Base-by-base conservation (phyloP, 2,113 vertebrate species). In the Alethe diademata region DNA sequence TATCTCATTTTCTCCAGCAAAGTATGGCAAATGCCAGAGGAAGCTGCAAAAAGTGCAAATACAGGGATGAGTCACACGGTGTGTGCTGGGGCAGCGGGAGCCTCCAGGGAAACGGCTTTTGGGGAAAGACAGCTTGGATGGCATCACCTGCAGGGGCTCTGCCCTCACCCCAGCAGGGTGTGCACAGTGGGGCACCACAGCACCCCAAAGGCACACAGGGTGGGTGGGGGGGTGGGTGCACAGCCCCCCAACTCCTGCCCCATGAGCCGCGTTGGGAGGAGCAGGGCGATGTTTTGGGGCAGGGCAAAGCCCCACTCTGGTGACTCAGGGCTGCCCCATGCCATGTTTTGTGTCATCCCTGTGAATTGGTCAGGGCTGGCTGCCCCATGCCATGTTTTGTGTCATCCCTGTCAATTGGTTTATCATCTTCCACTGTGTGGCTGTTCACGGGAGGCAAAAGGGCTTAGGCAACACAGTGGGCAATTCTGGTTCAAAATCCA, bases 241-340 rank as follows among this genome's bases (percentile, higher is more conserved):
- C 33, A 19, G 5, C 26, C 45, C 45, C 42, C 12, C 42, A 57
- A 3, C 26, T 16, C 0, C 0, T 15, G 66, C 6, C 26, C 25
- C 56, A 3, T 0, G 1, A 6, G 5, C 35, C 0, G 0, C 3
- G 3, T 0, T 2, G 4, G n/a, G 38, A 81, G 19, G 56, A 81
- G 79, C 0, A 3, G 35, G 51, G 78, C 13, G 9, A 42, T 4
- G 33, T 23, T 78, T 45, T 18, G 65, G 71, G 36, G 14, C n/a
- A 31, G n/a, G n/a, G 43, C 18, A 74, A 61, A 74, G 24, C 20
- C 71, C 50, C 31, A 13, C 20, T 2, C 6, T 5, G 64, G 43
- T 84, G 69, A 17, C 31, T 42, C 2, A 8, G 40, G 29, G 28
- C 48, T 74, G 31, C 26, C 48, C 38, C 12, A 5, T 33, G 35